Conservation (phyloP, 2,888 invertebrate species). For the Drosophila prostipennis region DNA sequence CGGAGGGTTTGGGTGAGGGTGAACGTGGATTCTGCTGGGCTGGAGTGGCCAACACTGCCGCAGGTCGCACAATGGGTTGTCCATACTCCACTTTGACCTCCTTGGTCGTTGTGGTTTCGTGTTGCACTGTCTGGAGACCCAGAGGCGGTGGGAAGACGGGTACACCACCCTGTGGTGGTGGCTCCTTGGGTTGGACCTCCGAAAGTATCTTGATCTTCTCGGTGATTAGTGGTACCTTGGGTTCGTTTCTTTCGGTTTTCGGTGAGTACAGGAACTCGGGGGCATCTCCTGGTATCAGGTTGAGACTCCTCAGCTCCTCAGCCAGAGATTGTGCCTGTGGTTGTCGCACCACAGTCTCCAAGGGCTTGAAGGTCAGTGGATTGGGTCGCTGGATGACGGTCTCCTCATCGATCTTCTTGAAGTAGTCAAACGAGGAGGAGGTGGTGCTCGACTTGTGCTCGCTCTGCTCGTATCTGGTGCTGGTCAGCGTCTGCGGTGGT, state of each 20-base stretch:
- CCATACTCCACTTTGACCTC: constrained; percentile 81
- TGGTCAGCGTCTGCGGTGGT: constrained; percentile 50
- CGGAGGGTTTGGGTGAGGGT: constrained; percentile 86
- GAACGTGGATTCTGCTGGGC: constrained; percentile 81
- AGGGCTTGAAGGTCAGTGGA: constrained; percentile 52
- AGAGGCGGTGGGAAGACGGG: constrained; percentile 84
- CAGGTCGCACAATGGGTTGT: constrained; percentile 83
- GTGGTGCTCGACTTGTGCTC: constrained; percentile 85
- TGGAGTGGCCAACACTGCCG: constrained; percentile 78
- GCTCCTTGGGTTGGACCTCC: constrained; percentile 86
- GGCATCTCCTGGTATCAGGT: constrained; percentile 88
- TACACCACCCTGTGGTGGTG: constrained; percentile 86
- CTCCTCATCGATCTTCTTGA: constrained; percentile 86
- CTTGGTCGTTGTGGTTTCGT: constrained; percentile 74
- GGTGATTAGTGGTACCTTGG: constrained; percentile 85
- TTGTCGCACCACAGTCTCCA: constrained; percentile 60
- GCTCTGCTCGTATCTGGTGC: constrained; percentile 83
- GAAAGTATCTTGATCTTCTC: constrained; percentile 87
- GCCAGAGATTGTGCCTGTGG: constrained; percentile 66
- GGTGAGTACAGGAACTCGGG: constrained; percentile 89
- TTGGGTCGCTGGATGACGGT: constrained; percentile 57
- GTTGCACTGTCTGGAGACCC: constrained; percentile 64
- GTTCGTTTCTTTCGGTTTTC: constrained; percentile 82
- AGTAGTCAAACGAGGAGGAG: constrained; percentile 88
- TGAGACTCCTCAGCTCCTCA: constrained; percentile 84